Evolutionary conservation across 2,797 vertebrate species (phyloP).

Genomic region (Brachyalestes nurse): DNA sequence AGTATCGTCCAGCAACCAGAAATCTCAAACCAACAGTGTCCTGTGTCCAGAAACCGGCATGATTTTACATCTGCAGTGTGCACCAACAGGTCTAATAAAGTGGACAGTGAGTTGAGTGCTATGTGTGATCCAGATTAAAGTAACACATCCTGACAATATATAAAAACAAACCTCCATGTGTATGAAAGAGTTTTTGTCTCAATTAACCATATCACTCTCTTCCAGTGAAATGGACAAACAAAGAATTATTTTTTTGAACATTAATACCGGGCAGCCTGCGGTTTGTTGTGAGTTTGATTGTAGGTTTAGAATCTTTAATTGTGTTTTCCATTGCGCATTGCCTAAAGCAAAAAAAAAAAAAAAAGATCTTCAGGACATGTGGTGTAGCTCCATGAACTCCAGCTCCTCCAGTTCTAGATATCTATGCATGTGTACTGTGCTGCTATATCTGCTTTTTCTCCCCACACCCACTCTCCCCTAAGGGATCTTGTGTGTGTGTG

Average conservation of each 20-base stretch:
- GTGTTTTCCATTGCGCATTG: slow-evolving; percentile 23
- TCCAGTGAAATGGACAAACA: background rate
- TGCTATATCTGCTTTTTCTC: slow-evolving; percentile 64
- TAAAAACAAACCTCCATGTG: background rate
- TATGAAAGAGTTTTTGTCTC: too few relatives aligned
- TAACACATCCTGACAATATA: background rate
- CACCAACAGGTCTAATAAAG: too few relatives aligned
- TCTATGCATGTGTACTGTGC: slow-evolving; percentile 11
- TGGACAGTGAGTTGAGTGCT: too few relatives aligned
- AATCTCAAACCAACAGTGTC: too few relatives aligned
- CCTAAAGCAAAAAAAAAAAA: background rate
- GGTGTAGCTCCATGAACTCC: slow-evolving; percentile 10
- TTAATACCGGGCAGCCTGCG: slow-evolving; percentile 13
- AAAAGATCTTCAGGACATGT: slow-evolving; percentile 30
- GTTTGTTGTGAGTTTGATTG: slow-evolving; percentile 7
- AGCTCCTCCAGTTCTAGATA: slow-evolving; percentile 19
- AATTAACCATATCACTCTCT: background rate
- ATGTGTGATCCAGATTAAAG: too few relatives aligned
- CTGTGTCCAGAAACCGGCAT: too few relatives aligned
- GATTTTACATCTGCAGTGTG: too few relatives aligned
- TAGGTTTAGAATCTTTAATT: slow-evolving; percentile 20
- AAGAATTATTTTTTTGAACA: background rate
- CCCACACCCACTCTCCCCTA: slow-evolving; percentile 63
- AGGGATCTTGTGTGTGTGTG: slow-evolving; percentile 48
- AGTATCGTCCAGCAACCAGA: too few relatives aligned